Conservation (phyloP, 2,797 vertebrate genomes). For the Danio tinwini region DNA sequence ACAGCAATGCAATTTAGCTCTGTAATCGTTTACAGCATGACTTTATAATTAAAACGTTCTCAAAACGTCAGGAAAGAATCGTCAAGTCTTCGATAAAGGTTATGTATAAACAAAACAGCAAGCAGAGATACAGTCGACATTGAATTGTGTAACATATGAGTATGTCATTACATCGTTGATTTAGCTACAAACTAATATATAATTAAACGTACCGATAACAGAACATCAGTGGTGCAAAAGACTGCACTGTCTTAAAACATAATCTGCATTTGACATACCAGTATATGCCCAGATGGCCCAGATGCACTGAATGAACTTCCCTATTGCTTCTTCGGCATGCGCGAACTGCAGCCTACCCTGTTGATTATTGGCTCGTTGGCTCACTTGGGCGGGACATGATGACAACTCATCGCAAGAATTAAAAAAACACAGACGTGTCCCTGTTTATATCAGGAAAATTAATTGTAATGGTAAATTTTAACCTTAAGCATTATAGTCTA, state of each 20-base stretch:
- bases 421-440: neutral
- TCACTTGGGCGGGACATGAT: constrained; percentile 32
- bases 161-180: neutral
- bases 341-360: neutral
- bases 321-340: neutral
- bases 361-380: constrained; percentile 26
- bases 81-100: neutral
- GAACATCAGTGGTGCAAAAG: neutral
- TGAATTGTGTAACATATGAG: constrained; percentile 24
- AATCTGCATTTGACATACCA: constrained; percentile 34
- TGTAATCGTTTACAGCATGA: neutral
- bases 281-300: neutral
- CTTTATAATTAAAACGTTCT: neutral
- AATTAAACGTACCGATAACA: neutral
- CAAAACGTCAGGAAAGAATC: neutral
- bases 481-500: too few species aligned
- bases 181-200: neutral
- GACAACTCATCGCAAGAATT: neutral
- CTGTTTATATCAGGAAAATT: neutral
- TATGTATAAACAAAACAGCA: neutral
- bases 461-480: neutral
- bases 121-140: neutral
- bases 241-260: neutral
- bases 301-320: constrained; percentile 2
- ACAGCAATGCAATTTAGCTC: neutral